Evolutionary conservation across 2,888 invertebrate species (phyloP), one percentile per base, ranked within the genome.

Genomic region (Drosophila planitibia): DNA sequence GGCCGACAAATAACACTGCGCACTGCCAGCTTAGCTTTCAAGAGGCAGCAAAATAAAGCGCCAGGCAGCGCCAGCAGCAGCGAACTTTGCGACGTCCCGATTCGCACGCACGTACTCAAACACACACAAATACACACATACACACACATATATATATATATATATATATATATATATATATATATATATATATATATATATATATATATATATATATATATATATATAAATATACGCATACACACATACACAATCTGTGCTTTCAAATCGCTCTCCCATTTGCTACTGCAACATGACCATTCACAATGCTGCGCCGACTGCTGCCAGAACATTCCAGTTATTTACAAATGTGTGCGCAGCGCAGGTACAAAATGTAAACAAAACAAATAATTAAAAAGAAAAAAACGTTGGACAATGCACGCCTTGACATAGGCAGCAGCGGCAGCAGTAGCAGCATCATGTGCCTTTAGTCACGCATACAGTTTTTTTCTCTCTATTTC

Each of bases 231-330:
- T 41, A 52, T n/a, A 73, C 33, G 7, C 41, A 28, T 33, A 51
- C 25, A 41, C 28, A 35, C 22, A 25, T 33, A 44, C 55, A 68
- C 57, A 71, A 60, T 63, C n/a, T 58, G 70, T 58, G 32, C 47
- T 54, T 47, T 25, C 28, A 14, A 33, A 25, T 28, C 57, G 54
- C 37, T 61, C 52, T 77, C 61, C 44, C 69, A 71, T 55, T 60
- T 60, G 60, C 39, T 59, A 65, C 60, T 51, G 64, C 51, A 73
- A 69, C 80, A 83, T 74, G 81, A 83, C 70, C 90, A 89, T 82
- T 90, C 90, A 80, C 85, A 82, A 87, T 70, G 88, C 68, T 89
- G 82, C 85, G 80, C 75, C 60, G 73, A 87, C 88, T 82, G 82
- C 77, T 70, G 85, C 90, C 61, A 77, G 77, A 85, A 87, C 72